Percentiles rank a stretch among this genome's conserved stretches.
Conservation (phyloP, 30 jellyfish, hydroid and myxozoan species). For the Aurelia coerulea region DNA sequence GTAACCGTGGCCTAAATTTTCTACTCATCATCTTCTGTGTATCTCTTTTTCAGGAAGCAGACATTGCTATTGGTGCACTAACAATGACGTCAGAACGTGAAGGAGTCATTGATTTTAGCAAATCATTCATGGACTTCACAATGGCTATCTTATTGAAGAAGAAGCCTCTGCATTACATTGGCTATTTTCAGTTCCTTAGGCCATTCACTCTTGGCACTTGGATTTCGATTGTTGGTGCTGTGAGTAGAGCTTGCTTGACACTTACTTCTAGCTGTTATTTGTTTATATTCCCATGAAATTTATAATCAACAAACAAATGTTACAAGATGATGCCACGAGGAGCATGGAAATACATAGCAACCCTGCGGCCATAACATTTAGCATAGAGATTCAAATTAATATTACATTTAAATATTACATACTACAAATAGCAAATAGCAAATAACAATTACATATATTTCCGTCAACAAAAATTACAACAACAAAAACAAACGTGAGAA, state of each 20-base stretch:
- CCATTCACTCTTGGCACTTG: slow-evolving; percentile 74
- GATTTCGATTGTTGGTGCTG: slow-evolving; percentile 77
- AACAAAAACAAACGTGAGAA: no score
- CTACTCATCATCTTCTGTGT: neutral
- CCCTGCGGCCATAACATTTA: no score
- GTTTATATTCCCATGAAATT: no score
- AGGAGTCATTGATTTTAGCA: slow-evolving; percentile 66
- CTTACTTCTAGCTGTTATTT: neutral
- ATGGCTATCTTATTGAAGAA: slow-evolving; percentile 60
- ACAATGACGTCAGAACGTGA: slow-evolving; percentile 80
- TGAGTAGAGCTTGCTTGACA: slow-evolving; percentile 8
- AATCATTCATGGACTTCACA: slow-evolving; percentile 87
- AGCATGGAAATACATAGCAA: no score
- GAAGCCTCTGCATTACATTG: slow-evolving; percentile 17
- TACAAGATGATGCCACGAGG: no score
- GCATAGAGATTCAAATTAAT: no score
- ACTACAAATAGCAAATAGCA: no score
- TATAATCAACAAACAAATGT: no score
- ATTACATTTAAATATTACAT: no score
- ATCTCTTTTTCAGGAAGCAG: slow-evolving; percentile 60
- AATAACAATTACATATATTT: no score
- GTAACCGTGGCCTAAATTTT: no score
- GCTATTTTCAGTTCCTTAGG: slow-evolving; percentile 55
- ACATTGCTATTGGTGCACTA: slow-evolving; percentile 76
- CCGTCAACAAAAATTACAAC: no score